Percentiles rank a stretch among this genome's conserved stretches.
Conservation (phyloP, 2,113 vertebrate genomes). For the Hemichromis elongatus region DNA sequence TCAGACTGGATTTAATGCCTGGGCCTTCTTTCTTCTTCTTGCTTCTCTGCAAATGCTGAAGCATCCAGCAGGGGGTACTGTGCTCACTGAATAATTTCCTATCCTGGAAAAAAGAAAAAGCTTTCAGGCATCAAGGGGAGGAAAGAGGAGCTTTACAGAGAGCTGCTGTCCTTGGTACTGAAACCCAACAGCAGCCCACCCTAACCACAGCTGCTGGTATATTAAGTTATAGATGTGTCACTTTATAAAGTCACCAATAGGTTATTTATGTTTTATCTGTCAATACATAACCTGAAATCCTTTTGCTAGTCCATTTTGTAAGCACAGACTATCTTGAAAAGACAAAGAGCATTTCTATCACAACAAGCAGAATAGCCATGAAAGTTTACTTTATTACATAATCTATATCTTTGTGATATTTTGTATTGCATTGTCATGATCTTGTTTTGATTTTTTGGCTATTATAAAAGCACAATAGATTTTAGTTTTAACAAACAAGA, state of each 20-base stretch:
- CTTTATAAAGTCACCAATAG: background rate
- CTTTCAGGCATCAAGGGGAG: conserved; percentile 2
- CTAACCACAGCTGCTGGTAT: conserved; percentile 32
- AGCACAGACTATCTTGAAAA: background rate
- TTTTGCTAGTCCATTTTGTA: background rate
- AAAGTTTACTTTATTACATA: background rate
- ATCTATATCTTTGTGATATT: background rate
- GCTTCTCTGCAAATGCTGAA: background rate
- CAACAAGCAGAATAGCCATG: background rate
- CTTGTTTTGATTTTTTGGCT: background rate
- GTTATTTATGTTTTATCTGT: background rate
- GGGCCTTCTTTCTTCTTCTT: background rate
- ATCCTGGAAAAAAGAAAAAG: background rate
- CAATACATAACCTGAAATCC: background rate
- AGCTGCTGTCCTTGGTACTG: conserved; percentile 78
- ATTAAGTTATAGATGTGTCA: background rate
- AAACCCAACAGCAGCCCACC: conserved; percentile 63
- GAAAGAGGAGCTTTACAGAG: conserved; percentile 14
- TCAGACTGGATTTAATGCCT: background rate
- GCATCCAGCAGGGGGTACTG: conserved; percentile 46
- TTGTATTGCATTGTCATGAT: background rate
- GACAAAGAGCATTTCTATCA: background rate
- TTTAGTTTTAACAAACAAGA: conserved; percentile 46
- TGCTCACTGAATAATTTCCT: background rate
- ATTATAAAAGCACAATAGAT: conserved; percentile 19